Base-by-base conservation (phyloP, 2,113 vertebrate species). In the Macaca fascicularis region DNA sequence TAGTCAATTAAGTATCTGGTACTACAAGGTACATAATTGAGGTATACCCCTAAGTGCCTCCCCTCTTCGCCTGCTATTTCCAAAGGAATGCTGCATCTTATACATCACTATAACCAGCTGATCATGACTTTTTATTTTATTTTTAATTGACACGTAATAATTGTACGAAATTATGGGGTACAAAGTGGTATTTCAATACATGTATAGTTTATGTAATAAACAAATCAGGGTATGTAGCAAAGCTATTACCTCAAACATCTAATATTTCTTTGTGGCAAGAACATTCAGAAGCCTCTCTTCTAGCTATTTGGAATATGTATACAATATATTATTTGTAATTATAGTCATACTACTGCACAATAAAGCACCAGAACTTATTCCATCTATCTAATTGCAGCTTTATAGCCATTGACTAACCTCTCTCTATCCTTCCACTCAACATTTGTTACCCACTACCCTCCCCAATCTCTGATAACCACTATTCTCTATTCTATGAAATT, bases 21-120 rank as follows among this genome's bases (percentile, higher is more conserved):
- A 30, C 13, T 48, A 52, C 1, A 38, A 57, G 32, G 6, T 72
- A 10, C 1, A 12, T n/a, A 61, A 16, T 61, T 45, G 57, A 1
- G 30, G 23, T n/a, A 8, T 30, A 32, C 4, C 35, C 7, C 30
- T 32, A n/a, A 50, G 23, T 0, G 1, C 9, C 6, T 30, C 2
- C 30, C 35, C 35, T 84, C 13, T 32, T 14, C 25, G 69, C 22
- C 19, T 92, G 38, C 45, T 89, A 0, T 81, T 69, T 78, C 35
- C n/a, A 35, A 79, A 92, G 38, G 25, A 69, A 64, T 57, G 9
- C 32, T 74, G 11, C 9, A 27, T 72, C 43, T 55, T 40, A 74
- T 16, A 45, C 2, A 3, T 48, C 55, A 6, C 61, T 92, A 6
- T 70, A 27, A 76, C 13, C 30, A 40, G 45, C 11, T 6, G 5